These are phyloP conservation scores for Mya arenaria DNA, from an alignment of 1,140 invertebrate species.

Conservation along the genomic window DNA sequence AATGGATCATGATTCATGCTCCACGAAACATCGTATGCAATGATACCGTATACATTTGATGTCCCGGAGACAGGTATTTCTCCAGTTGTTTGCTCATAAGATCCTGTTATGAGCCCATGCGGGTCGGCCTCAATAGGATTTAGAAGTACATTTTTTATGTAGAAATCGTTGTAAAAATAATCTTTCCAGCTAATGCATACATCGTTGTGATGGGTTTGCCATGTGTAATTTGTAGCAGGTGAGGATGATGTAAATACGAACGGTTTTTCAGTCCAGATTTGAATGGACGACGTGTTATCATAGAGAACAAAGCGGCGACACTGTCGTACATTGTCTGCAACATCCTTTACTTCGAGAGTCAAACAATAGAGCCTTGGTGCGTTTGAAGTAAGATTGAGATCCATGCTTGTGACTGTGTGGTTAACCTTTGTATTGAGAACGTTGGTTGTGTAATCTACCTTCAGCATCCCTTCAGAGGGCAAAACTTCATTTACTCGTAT, in stretches of 20 bases:
- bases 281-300: not conserved
- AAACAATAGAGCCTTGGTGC: constrained; percentile 9
- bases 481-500: no score
- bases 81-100: constrained; percentile 63
- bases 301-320: constrained; percentile 7
- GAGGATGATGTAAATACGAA: constrained; percentile 18
- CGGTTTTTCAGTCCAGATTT: not conserved
- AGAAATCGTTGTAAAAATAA: constrained; percentile 2
- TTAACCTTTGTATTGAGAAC: no score
- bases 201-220: constrained; percentile 29
- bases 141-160: constrained; percentile 29
- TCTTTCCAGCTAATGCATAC: constrained; percentile 19
- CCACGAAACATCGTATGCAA: not conserved
- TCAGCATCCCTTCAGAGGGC: no score
- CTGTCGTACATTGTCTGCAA: constrained; percentile 13
- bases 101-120: constrained; percentile 8
- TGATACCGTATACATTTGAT: constrained; percentile 61
- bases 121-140: constrained; percentile 19
- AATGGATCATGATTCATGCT: not conserved
- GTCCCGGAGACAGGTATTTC: constrained; percentile 60
- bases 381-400: not conserved
- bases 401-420: not conserved
- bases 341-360: constrained; percentile 29
- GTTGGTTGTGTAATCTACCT: no score
- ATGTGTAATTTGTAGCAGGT: not conserved